Percentiles rank a stretch among this genome's conserved stretches.
Evolutionary conservation across 2,797 vertebrate species (phyloP).

Genomic region (Pseudochromis fuscus): DNA sequence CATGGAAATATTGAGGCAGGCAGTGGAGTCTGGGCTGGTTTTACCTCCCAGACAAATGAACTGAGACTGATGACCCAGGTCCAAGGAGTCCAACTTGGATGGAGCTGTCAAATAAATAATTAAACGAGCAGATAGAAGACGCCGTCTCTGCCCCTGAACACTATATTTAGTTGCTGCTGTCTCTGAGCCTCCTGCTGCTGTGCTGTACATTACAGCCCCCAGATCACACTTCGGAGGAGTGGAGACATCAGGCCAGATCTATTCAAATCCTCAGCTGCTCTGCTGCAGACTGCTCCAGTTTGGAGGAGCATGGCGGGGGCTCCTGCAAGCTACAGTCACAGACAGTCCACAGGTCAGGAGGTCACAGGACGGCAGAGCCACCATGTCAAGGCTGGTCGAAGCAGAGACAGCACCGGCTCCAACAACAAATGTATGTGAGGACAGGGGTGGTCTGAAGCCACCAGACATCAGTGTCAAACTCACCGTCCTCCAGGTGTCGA

Average conservation of each 20-base stretch:
- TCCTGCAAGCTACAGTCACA: constrained; percentile 37
- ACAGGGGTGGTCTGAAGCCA: constrained; percentile 41
- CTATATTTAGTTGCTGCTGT: constrained; percentile 72
- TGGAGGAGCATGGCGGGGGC: constrained; percentile 4
- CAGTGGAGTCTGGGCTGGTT: constrained; percentile 18
- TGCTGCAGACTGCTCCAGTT: constrained; percentile 56
- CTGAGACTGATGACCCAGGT: constrained; percentile 53
- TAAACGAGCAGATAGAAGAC: constrained; percentile 63
- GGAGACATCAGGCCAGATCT: constrained; percentile 65
- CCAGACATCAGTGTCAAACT: constrained; percentile 3
- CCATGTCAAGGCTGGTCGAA: constrained; percentile 59
- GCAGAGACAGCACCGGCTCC: constrained; percentile 67
- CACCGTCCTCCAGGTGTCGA: constrained; percentile 13
- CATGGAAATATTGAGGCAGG: constrained; percentile 16
- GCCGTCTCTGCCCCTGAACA: constrained; percentile 37
- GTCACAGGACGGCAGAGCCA: constrained; percentile 56
- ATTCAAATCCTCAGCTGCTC: constrained; percentile 75
- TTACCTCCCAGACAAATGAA: constrained; percentile 49
- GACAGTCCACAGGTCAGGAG: constrained; percentile 59
- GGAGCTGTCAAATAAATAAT: constrained; percentile 74
- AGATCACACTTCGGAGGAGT: constrained; percentile 40
- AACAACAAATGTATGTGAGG: constrained; percentile 59
- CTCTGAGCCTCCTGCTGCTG: constrained; percentile 50
- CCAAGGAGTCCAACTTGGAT: constrained; percentile 51
- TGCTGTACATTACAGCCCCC: constrained; percentile 28